These are phyloP conservation scores for Capitulum mitella DNA, from an alignment of 2,888 invertebrate genomes.

Conservation along the genomic window DNA sequence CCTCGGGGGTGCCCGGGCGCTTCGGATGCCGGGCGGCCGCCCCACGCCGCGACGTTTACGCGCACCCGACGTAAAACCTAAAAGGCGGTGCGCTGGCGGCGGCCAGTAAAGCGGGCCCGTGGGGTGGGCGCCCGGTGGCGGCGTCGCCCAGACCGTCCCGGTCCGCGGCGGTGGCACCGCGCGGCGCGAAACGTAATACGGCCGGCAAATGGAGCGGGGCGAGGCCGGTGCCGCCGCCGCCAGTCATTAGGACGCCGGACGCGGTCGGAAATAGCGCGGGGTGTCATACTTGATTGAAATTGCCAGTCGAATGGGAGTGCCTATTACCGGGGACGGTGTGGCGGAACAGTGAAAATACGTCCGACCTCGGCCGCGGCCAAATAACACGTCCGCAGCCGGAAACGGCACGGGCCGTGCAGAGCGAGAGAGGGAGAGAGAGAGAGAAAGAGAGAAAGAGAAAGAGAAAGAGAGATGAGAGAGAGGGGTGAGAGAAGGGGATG, in stretches of 20 bases:
- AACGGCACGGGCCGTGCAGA: background rate
- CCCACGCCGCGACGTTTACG: background rate
- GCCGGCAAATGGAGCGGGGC: background rate
- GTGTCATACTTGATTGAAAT: constrained; percentile 18
- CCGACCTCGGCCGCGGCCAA: background rate
- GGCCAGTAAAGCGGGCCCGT: background rate
- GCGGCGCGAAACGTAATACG: background rate
- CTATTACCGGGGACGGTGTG: background rate
- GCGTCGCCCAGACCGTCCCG: background rate
- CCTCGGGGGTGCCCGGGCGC: no score
- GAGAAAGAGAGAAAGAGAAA: background rate
- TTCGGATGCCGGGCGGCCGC: background rate
- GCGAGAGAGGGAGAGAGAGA: background rate
- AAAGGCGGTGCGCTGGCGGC: background rate
- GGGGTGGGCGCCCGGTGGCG: background rate
- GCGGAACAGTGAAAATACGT: background rate
- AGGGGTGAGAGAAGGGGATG: background rate
- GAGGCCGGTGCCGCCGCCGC: background rate
- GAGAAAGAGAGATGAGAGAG: background rate
- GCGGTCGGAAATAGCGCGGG: background rate
- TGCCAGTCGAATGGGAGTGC: background rate
- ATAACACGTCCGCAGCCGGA: background rate
- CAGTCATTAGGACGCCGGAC: background rate
- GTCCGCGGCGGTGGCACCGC: background rate
- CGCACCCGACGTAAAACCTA: background rate